These are phyloP conservation scores for Sciurus vulgaris DNA, from an alignment of 2,797 vertebrate species.

Conservation along the genomic window DNA sequence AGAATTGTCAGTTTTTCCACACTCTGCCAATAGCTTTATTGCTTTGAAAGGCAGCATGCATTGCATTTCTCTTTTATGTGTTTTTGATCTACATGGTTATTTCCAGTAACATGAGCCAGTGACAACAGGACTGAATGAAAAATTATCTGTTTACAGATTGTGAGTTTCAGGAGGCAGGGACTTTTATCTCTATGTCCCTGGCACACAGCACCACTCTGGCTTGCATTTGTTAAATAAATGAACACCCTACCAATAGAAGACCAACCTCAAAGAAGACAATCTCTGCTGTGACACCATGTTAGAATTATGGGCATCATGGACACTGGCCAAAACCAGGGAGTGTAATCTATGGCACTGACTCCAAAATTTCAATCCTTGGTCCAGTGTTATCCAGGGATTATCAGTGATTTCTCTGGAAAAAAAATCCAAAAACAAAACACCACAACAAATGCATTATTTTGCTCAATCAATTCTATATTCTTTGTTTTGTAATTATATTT, in stretches of 20 bases:
- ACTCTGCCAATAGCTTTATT: neutral
- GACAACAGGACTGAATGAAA: constrained; percentile 61
- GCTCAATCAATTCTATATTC: constrained; percentile 35
- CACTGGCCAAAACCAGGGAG: neutral
- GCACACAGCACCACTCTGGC: constrained; percentile 51
- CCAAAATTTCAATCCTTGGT: neutral
- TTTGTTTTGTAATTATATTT: constrained; percentile 12
- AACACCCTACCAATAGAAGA: constrained; percentile 63
- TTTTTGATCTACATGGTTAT: constrained; percentile 48
- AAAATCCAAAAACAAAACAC: neutral
- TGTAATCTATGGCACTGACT: neutral
- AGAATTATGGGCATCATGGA: neutral
- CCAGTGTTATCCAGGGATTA: neutral
- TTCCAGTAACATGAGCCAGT: constrained; percentile 59
- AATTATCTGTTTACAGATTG: constrained; percentile 69
- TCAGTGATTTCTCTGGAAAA: neutral
- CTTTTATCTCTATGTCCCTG: constrained; percentile 72
- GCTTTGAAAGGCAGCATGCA: constrained; percentile 21
- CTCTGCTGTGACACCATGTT: constrained; percentile 45
- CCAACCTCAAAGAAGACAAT: constrained; percentile 42
- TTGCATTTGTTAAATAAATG: constrained; percentile 73
- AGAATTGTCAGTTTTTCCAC: constrained; percentile 22
- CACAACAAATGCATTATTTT: neutral
- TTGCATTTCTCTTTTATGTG: constrained; percentile 21
- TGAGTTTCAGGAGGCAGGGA: constrained; percentile 60